phyloP scores from a whole-genome alignment of 2,888 invertebrate genomes.

The Cecidostiba fungosa region DNA sequence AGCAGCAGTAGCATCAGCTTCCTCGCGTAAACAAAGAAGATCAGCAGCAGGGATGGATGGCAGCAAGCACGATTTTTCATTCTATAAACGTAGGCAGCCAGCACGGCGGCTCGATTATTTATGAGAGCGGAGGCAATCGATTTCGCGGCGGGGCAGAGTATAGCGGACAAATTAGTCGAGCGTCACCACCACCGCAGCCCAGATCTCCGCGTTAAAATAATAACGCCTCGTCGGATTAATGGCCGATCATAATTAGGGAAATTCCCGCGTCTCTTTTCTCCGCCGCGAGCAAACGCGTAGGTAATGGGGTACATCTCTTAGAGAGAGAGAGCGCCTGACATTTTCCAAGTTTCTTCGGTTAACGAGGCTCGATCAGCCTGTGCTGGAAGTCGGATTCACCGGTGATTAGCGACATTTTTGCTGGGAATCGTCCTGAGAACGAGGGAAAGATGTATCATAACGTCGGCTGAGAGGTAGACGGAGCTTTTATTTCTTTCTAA shows the following conservation, averaged over 20 bases:
- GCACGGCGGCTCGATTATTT: constrained; percentile 71
- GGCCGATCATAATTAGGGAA: constrained; percentile 78
- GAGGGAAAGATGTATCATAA: not conserved
- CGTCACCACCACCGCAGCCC: constrained; percentile 64
- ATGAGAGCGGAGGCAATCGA: constrained; percentile 74
- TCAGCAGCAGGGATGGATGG: constrained; percentile 1
- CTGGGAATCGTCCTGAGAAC: not conserved
- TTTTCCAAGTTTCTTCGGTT: constrained; percentile 59
- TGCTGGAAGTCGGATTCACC: not conserved
- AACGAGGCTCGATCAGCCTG: constrained; percentile 35
- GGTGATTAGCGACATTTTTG: constrained; percentile 11
- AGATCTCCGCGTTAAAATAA: constrained; percentile 77
- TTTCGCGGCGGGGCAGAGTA: constrained; percentile 66
- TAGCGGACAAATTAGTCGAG: constrained; percentile 75
- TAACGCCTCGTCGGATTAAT: constrained; percentile 77
- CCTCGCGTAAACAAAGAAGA: not conserved
- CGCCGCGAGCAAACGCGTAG: not conserved
- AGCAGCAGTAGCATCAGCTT: constrained; percentile 6
- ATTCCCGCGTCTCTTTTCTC: constrained; percentile 70
- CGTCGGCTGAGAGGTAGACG: not conserved
- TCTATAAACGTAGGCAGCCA: constrained; percentile 66
- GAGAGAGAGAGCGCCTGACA: constrained; percentile 10
- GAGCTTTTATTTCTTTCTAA: not conserved
- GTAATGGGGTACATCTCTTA: constrained; percentile 40
- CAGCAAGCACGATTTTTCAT: constrained; percentile 70